phyloP scores from a whole-genome alignment of 2,113 vertebrate genomes.

The Nesogale talazaci region DNA sequence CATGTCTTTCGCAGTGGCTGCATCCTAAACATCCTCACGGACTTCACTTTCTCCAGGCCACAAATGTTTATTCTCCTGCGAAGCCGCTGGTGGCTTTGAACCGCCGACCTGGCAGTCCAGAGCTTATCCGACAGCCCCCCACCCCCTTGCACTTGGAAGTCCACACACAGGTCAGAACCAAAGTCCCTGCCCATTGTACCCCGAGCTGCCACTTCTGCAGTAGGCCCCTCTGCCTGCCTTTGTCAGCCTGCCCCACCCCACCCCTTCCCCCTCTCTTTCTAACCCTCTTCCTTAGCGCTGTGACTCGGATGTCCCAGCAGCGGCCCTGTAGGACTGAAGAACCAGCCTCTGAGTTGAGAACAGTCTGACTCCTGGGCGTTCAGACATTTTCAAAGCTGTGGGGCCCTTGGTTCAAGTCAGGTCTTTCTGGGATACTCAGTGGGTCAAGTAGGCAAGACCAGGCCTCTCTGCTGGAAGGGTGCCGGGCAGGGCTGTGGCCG shows the following conservation, averaged over 20 bases:
- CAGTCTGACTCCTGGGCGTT: conserved; percentile 21
- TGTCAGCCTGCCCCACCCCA: no score
- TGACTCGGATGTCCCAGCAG: not conserved
- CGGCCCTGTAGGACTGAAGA: conserved; percentile 7
- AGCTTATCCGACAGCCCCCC: no score
- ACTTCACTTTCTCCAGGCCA: not conserved
- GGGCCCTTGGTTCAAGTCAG: conserved; percentile 5
- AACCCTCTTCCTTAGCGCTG: not conserved
- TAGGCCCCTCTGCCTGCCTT: not conserved
- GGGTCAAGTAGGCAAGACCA: not conserved
- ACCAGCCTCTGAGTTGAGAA: not conserved
- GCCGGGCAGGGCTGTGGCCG: not conserved
- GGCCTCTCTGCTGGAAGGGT: not conserved
- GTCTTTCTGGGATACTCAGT: conserved; percentile 1
- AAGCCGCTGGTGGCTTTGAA: no score
- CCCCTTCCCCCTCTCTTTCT: not conserved
- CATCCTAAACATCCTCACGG: not conserved
- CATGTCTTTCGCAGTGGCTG: not conserved
- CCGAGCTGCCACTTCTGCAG: not conserved
- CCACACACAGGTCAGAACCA: not conserved
- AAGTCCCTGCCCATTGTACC: not conserved
- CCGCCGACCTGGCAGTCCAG: no score
- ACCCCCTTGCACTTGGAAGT: not conserved
- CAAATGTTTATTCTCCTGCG: no score
- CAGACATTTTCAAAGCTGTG: conserved; percentile 32